These are phyloP conservation scores for Sphaerophoria taeniata DNA, from an alignment of 2,888 invertebrate species.

Conservation along the genomic window DNA sequence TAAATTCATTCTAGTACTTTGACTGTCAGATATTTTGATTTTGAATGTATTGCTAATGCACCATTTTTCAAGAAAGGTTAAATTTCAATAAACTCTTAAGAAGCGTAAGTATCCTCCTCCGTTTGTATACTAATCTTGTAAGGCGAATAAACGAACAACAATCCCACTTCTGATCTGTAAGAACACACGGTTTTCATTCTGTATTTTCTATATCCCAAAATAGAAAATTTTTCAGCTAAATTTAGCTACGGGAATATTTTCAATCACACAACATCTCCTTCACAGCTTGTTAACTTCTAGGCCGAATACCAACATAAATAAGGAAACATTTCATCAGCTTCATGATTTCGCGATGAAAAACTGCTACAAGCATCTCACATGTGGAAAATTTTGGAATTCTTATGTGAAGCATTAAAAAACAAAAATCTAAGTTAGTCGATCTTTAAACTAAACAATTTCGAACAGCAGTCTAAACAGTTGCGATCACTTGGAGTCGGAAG, in stretches of 20 bases:
- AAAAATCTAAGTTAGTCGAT: slow-evolving; percentile 33
- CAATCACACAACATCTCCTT: background rate
- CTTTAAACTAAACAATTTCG: slow-evolving; percentile 39
- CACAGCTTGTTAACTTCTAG: slow-evolving; percentile 12
- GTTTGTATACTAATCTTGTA: too few species aligned
- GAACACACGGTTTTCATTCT: background rate
- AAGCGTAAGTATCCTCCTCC: too few species aligned
- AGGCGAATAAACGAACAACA: too few species aligned
- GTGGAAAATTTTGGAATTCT: background rate
- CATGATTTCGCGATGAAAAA: slow-evolving; percentile 40
- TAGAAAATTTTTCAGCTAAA: slow-evolving; percentile 17
- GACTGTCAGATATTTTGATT: too few species aligned
- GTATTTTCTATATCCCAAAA: slow-evolving; percentile 22
- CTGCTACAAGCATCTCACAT: slow-evolving; percentile 1
- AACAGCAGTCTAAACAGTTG: slow-evolving; percentile 33
- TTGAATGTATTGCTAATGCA: too few species aligned
- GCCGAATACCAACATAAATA: slow-evolving; percentile 19
- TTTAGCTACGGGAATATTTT: slow-evolving; percentile 19
- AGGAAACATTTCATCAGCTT: slow-evolving; percentile 56
- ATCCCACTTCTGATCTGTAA: background rate
- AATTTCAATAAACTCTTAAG: too few species aligned
- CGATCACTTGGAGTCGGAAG: slow-evolving; percentile 11
- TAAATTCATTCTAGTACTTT: too few species aligned
- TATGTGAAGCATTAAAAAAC: background rate
- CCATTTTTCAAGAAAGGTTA: too few species aligned